A percentile compares a stretch with the other conserved stretches of the same genome.
phyloP scores from a whole-genome alignment of 2,888 invertebrate species.

The Sarcophaga rosellei region DNA sequence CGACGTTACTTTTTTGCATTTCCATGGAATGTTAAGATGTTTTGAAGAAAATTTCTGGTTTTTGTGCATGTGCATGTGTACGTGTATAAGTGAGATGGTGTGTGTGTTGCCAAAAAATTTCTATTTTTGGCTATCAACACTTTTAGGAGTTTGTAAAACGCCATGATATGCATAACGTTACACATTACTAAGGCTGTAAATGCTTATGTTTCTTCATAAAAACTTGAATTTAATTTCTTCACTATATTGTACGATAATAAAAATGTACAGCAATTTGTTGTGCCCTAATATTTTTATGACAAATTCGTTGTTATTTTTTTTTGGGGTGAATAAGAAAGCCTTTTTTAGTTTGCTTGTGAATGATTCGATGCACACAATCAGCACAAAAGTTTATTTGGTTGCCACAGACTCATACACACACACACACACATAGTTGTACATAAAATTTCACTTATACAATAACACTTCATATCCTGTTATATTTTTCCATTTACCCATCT shows the following conservation, averaged over 20 bases:
- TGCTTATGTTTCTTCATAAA: too few relatives aligned
- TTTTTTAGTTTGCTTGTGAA: not conserved
- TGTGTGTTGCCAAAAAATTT: not conserved
- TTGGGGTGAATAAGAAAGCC: not conserved
- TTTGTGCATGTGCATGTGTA: not conserved
- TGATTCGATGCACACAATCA: conserved; percentile 24
- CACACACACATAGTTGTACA: too few relatives aligned
- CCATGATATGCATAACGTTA: not conserved
- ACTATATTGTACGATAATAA: too few relatives aligned
- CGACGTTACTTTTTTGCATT: not conserved
- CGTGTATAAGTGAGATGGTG: too few relatives aligned
- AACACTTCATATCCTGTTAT: too few relatives aligned
- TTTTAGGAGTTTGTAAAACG: not conserved
- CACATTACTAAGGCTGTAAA: too few relatives aligned
- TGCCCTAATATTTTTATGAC: not conserved
- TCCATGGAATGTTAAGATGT: not conserved
- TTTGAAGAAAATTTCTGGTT: not conserved
- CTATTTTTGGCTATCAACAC: not conserved
- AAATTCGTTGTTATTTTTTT: not conserved
- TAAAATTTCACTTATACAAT: too few relatives aligned
- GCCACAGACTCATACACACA: too few relatives aligned
- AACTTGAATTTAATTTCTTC: too few relatives aligned
- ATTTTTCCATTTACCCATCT: too few relatives aligned
- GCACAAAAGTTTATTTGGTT: not conserved
- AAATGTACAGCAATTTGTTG: too few relatives aligned